Conservation (phyloP, 2,797 vertebrate species). For the Coreius guichenoti region DNA sequence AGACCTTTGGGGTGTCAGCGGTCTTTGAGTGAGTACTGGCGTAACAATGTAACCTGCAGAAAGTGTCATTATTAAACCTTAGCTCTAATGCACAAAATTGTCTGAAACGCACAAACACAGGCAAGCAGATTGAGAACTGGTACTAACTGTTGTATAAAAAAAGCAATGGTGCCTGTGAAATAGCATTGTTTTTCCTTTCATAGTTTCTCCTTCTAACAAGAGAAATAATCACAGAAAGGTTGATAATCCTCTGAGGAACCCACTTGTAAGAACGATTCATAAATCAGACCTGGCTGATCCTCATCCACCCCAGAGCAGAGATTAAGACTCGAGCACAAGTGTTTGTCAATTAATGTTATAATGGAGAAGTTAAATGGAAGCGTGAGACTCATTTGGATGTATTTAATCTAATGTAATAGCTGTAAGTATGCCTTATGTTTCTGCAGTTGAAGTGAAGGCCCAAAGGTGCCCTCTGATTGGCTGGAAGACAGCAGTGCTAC, state of each 20-base stretch:
- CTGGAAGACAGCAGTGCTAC: neutral
- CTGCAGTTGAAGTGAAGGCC: conserved; percentile 37
- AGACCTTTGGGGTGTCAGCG: neutral
- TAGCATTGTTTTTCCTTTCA: conserved; percentile 2
- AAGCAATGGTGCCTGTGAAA: neutral
- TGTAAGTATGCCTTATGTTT: conserved; percentile 42
- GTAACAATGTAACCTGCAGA: neutral
- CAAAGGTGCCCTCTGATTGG: conserved; percentile 36
- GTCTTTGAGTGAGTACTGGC: neutral
- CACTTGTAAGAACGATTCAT: conserved; percentile 41
- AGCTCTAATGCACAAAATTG: neutral
- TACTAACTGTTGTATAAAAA: neutral
- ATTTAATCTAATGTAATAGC: conserved; percentile 69
- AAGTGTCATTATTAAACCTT: neutral
- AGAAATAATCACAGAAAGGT: conserved; percentile 37
- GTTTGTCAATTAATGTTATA: conserved; percentile 67
- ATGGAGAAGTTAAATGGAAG: conserved; percentile 59
- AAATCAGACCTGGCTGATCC: conserved; percentile 9
- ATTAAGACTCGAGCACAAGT: conserved; percentile 66
- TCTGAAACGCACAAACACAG: neutral
- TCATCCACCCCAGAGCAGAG: conserved; percentile 56
- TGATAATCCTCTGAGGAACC: neutral
- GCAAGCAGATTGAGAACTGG: neutral
- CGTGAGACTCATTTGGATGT: conserved; percentile 57
- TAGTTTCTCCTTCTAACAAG: conserved; percentile 2